Conservation (phyloP, 1,140 invertebrate species). For the Brachystomella parvula region DNA sequence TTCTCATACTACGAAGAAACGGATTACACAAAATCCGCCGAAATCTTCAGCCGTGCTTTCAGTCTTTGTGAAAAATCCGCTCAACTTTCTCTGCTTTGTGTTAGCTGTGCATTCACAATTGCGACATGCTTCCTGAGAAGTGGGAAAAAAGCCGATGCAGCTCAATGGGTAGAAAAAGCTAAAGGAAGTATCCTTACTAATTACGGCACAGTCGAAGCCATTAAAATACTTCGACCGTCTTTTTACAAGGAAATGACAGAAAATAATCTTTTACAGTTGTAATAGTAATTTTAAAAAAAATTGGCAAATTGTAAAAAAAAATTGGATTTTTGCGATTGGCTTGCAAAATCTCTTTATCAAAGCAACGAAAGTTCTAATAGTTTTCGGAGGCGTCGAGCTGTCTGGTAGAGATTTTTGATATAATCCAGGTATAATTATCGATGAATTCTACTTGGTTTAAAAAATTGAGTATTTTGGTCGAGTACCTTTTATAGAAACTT, state of each 20-base stretch:
- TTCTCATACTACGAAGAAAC: neutral
- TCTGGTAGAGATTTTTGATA: too few species aligned
- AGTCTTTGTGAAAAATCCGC: neutral
- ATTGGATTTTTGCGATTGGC: too few species aligned
- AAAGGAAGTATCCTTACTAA: neutral
- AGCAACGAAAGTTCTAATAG: too few species aligned
- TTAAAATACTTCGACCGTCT: neutral
- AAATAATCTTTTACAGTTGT: neutral
- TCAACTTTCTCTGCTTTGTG: neutral
- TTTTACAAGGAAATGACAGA: neutral
- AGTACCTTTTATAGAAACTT: too few species aligned
- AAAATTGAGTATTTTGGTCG: too few species aligned
- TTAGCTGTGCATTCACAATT: constrained; percentile 10
- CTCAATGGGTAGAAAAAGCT: neutral
- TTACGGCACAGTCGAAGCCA: neutral
- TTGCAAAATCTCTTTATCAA: too few species aligned
- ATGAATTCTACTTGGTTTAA: too few species aligned
- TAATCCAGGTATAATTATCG: too few species aligned
- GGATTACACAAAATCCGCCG: neutral
- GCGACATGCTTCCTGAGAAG: neutral
- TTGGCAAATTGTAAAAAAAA: too few species aligned
- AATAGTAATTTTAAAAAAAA: neutral
- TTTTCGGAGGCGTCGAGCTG: too few species aligned
- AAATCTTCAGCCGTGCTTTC: neutral
- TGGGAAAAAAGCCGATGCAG: neutral